Base-by-base conservation (phyloP, 2,888 invertebrate species). In the Sabatieria punctata region DNA sequence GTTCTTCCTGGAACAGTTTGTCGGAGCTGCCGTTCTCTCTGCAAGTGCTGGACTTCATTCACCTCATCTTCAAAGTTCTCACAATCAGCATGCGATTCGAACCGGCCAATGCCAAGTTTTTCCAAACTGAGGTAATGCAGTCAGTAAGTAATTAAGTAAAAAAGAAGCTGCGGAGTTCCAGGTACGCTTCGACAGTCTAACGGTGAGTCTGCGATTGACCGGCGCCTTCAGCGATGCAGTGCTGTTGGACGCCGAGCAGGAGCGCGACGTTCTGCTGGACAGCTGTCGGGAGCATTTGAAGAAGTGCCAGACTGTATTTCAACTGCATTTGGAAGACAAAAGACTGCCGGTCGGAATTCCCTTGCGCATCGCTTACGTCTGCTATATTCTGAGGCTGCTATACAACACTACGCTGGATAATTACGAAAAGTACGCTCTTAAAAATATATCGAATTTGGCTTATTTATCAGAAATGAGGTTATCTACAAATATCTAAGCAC, bases 21-120 rank as follows among this genome's bases (percentile, higher is more conserved):
- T 18, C 24, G 30, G 30, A 13, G 41, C 24, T 57, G 11, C 51
- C 62, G 22, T 54, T 54, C 26, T 56, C 61, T 41, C 51, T 64
- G 19, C 53, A 62, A 22, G 38, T 38, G 11, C 41, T 50, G 23
- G 36, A 41, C 4, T 36, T 49, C 26, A 15, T 51, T 15, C 26
- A 37, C 8, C 78, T 85, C 47, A 85, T 91, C 11, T 91, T 93
- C 69, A 85, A 85, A 63, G 88, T 89, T 0, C 77, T 97, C 55
- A 85, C 86, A 50, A 85, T 91, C 0, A 91, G 93, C 1, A 95
- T 97, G 95, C 75, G 97, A 56, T 97, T 91, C 65, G 97, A 97
- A 68, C 97, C 97, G 1, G 93, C 93, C 0, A 97, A 97, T 68
- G 95, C 95, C 0, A 89, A 89, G 67, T 88, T 89, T 72, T 97